These are phyloP conservation scores for Paradisaea rubra DNA, from an alignment of 2,113 vertebrate species.

Conservation along the genomic window DNA sequence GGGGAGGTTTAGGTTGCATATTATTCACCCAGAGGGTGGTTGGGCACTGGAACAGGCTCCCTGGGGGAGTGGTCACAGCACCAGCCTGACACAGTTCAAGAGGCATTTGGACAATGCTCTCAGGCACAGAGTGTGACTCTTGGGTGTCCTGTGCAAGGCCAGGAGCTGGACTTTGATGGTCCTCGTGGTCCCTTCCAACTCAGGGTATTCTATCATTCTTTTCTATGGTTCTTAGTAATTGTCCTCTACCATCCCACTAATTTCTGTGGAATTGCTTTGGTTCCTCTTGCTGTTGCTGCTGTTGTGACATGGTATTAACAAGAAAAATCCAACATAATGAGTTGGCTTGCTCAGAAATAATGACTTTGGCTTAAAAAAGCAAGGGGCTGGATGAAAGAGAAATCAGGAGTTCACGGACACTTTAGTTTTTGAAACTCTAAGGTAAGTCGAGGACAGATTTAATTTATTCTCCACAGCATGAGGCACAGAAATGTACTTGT, in stretches of 20 bases:
- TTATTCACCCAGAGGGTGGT: rapidly evolving
- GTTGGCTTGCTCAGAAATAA: not conserved
- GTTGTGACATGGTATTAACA: not conserved
- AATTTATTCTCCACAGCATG: not conserved
- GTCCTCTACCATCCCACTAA: not conserved
- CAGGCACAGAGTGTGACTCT: too few relatives aligned
- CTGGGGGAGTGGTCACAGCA: rapidly evolving
- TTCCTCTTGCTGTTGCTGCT: not conserved
- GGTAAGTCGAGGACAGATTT: not conserved
- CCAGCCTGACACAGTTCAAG: not conserved
- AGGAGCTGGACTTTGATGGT: not conserved
- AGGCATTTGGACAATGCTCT: rapidly evolving
- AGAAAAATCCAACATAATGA: not conserved
- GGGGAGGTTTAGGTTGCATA: not conserved
- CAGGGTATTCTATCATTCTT: not conserved
- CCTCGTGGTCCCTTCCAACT: not conserved
- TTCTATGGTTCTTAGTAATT: not conserved
- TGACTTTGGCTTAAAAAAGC: not conserved
- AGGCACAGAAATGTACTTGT: not conserved
- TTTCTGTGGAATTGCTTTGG: not conserved
- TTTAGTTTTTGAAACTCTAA: not conserved
- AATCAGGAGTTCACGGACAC: not conserved
- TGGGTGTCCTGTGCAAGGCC: not conserved
- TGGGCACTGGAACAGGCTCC: not conserved
- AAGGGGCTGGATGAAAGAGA: not conserved